A percentile compares a stretch with the other conserved stretches of the same genome.
Conservation (phyloP, 2,888 invertebrate genomes). For the Blastobasis lacticolella region DNA sequence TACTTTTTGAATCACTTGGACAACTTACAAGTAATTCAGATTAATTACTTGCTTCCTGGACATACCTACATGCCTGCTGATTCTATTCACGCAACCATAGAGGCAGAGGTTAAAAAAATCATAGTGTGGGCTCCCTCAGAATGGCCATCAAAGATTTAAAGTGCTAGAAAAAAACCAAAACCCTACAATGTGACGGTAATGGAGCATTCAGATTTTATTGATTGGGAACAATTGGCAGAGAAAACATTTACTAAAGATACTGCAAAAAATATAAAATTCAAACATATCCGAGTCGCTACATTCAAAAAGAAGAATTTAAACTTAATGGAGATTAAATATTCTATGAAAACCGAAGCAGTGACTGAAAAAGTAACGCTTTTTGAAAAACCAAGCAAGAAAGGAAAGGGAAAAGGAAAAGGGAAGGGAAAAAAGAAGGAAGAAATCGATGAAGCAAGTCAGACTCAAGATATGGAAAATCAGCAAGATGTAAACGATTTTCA, state of each 20-base stretch:
- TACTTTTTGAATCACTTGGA: conserved; percentile 15
- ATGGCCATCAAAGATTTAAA: conserved; percentile 7
- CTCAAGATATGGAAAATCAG: too few relatives aligned
- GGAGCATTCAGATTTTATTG: conserved; percentile 8
- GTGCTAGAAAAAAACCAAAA: conserved; percentile 6
- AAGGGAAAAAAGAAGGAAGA: too few relatives aligned
- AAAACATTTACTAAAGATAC: conserved; percentile 8
- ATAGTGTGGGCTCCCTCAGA: conserved; percentile 10
- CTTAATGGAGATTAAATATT: too few relatives aligned
- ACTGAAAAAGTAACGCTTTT: too few relatives aligned
- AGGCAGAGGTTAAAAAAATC: conserved; percentile 8
- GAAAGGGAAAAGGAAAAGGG: too few relatives aligned
- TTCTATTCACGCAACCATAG: conserved; percentile 8
- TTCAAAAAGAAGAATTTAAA: conserved; percentile 11
- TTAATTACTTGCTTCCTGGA: conserved; percentile 27
- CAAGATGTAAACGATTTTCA: too few relatives aligned
- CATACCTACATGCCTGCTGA: conserved; percentile 26
- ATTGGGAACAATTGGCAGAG: conserved; percentile 4
- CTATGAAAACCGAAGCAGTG: too few relatives aligned
- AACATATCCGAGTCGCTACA: conserved; percentile 9
- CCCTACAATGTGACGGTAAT: conserved; percentile 14
- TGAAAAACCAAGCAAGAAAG: too few relatives aligned
- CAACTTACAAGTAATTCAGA: conserved; percentile 17
- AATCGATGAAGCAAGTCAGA: too few relatives aligned
- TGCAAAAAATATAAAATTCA: conserved; percentile 10